Percentiles rank a stretch among this genome's conserved stretches.
Evolutionary conservation across 2,888 invertebrate genomes (phyloP).

Genomic region (Microchrysa polita): DNA sequence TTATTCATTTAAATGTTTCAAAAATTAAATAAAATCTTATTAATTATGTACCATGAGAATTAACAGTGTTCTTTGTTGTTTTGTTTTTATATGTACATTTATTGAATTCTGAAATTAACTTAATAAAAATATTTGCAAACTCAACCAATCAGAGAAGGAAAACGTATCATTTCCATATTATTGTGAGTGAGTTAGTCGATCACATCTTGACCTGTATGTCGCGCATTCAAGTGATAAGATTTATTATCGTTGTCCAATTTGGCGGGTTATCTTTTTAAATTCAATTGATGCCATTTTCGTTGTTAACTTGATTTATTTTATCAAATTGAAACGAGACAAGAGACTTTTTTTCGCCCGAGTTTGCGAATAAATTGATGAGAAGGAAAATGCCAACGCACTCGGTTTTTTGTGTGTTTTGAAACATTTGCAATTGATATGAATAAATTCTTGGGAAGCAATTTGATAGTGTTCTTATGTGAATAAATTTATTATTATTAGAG

Average conservation of each 20-base stretch:
- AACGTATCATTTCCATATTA: neutral
- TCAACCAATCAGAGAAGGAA: no score
- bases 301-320: conserved; percentile 16
- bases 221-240: conserved; percentile 11
- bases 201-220: neutral
- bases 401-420: no score
- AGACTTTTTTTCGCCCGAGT: neutral
- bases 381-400: no score
- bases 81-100: no score
- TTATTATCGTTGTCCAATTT: conserved; percentile 26
- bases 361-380: neutral
- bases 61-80: no score
- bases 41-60: no score
- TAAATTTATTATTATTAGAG: no score
- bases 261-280: conserved; percentile 24
- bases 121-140: conserved; percentile 3
- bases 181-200: conserved; percentile 10
- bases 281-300: conserved; percentile 24
- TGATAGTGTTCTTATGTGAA: no score
- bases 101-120: neutral
- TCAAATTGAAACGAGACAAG: conserved; percentile 1
- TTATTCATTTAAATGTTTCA: no score
- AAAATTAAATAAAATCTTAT: no score
- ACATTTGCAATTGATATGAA: no score
- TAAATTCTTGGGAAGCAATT: no score